phyloP scores from a whole-genome alignment of 1,140 invertebrate species.

The Drosophila lowei region DNA sequence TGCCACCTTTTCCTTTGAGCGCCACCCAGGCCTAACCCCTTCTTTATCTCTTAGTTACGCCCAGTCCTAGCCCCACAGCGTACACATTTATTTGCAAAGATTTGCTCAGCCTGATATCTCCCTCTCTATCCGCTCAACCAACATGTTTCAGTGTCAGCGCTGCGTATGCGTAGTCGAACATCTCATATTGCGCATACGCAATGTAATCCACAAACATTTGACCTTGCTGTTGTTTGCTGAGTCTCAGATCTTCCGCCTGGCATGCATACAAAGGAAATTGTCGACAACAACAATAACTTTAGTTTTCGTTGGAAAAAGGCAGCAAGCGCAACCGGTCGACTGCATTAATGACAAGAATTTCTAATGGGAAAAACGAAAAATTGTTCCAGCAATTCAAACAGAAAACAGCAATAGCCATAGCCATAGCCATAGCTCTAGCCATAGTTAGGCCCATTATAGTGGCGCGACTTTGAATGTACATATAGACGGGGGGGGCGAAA shows the following conservation, averaged over 20 bases:
- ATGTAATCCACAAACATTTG: slow-evolving; percentile 16
- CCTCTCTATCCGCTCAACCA: not conserved
- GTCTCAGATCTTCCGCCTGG: slow-evolving; percentile 53
- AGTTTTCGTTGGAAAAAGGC: slow-evolving; percentile 1
- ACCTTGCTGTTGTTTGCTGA: slow-evolving; percentile 30
- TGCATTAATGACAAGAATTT: slow-evolving; percentile 62
- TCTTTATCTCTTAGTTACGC: not conserved
- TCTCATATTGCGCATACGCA: slow-evolving; percentile 59
- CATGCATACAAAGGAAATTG: slow-evolving; percentile 55
- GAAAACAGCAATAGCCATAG: slow-evolving; percentile 30
- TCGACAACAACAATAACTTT: slow-evolving; percentile 27
- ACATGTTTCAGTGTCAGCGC: slow-evolving; percentile 16
- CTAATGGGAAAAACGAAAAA: slow-evolving; percentile 48
- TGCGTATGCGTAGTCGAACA: slow-evolving; percentile 51
- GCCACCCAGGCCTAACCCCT: too few species aligned
- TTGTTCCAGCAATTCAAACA: slow-evolving; percentile 32
- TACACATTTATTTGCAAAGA: not conserved
- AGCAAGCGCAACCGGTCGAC: slow-evolving; percentile 52
- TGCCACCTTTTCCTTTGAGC: too few species aligned
- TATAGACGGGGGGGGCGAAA: slow-evolving; percentile 30
- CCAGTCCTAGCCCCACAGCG: too few species aligned
- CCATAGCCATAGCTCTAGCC: slow-evolving; percentile 13
- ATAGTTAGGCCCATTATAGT: slow-evolving; percentile 69
- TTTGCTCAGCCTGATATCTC: not conserved
- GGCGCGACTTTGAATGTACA: slow-evolving; percentile 58